Base-by-base conservation (phyloP, 2,888 invertebrate genomes). In the Lycaena phlaeas region DNA sequence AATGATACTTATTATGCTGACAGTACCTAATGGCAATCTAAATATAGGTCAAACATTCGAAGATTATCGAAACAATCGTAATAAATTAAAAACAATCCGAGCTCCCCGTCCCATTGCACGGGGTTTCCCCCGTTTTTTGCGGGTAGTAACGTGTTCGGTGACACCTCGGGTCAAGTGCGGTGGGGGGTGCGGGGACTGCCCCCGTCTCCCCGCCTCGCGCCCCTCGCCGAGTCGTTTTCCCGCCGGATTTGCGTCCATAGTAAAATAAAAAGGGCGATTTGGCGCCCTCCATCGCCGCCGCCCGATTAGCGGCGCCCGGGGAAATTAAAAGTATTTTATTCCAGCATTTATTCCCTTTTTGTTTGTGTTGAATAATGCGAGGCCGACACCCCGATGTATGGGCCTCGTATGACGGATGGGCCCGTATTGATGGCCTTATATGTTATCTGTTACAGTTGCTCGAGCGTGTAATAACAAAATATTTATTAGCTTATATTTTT, bases 301-400 rank as follows among this genome's bases (percentile, higher is more conserved):
- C 65, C 72, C 78, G 79, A 81, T 81, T 81, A 81, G 77, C 76
- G 76, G 76, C 74, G 79, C 76, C 79, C 74, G 68, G 81, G 79
- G 81, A 79, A 81, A 81, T 81, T 81, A 81, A 79, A 81, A 79
- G 79, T 78, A 77, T 81, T 78, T 78, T 78, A 78, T 78, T 78
- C 72, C 68, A 72, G 69, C 72, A 78, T 78, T 78, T 74, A 78
- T 78, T 76, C 71, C 66, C 68, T 71, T 74, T 78, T 75, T 78
- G 73, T 78, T 78, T 75, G 71, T 59, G 63, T 69, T 70, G 72
- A 72, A 71, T 75, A 71, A 69, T 64, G 64, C 45, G 62, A 60
- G 61, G 58, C 62, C 55, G 57, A n/a, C n/a, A n/a, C 56, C 54
- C 56, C 54, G 60, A 56, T 47, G 58, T 60, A 64, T 48, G 47